Conservation (phyloP, 2,797 vertebrate species). For the Enteromius afrohamiltoni region DNA sequence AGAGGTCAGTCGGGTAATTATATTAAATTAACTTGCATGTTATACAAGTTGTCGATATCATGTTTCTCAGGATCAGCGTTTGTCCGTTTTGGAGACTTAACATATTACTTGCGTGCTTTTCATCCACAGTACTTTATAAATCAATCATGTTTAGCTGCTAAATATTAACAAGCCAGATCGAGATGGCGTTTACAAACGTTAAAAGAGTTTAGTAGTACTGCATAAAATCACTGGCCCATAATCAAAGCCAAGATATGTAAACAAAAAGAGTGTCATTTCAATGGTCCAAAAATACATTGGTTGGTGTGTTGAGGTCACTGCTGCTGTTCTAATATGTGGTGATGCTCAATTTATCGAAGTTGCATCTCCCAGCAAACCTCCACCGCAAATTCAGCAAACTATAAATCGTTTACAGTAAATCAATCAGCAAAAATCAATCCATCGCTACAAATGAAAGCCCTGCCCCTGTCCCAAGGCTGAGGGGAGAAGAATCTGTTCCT, state of each 20-base stretch:
- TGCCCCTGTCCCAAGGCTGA: constrained; percentile 72
- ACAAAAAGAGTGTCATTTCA: neutral
- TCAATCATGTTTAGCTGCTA: neutral
- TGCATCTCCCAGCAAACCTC: constrained; percentile 39
- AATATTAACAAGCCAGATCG: neutral
- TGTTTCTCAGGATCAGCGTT: constrained; percentile 50
- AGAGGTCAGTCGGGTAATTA: constrained; percentile 30
- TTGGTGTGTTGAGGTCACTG: constrained; percentile 57
- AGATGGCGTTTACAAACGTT: neutral
- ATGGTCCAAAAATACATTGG: neutral
- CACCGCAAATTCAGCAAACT: constrained; percentile 50
- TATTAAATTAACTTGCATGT: constrained; percentile 44
- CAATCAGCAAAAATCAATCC: constrained; percentile 70
- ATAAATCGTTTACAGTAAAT: constrained; percentile 53
- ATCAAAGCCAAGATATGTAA: neutral
- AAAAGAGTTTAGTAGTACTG: neutral
- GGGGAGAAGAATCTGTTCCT: constrained; percentile 39
- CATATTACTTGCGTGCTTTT: constrained; percentile 9
- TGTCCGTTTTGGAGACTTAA: constrained; percentile 26
- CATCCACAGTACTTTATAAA: neutral
- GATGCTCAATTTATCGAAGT: constrained; percentile 67
- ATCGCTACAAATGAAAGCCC: constrained; percentile 72
- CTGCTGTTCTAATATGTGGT: constrained; percentile 61
- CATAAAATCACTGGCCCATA: neutral
- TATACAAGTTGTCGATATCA: constrained; percentile 40